Conservation (phyloP, 1,140 invertebrate species). For the Trigoniulus corallinus region DNA sequence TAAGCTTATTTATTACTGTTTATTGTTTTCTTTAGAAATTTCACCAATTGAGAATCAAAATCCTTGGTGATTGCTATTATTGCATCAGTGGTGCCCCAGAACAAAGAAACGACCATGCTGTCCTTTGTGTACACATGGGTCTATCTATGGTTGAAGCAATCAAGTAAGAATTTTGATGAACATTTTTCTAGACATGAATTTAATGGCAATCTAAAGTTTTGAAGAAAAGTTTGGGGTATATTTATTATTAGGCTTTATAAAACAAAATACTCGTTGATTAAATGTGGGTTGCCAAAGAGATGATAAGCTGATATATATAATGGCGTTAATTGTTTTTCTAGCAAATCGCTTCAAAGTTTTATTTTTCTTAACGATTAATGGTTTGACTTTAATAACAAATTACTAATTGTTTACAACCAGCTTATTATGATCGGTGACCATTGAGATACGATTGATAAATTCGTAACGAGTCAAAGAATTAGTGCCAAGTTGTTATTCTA, state of each 20-base stretch:
- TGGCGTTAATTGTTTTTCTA: too few relatives aligned
- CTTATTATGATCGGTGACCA: too few relatives aligned
- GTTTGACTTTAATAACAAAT: too few relatives aligned
- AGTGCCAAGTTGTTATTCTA: too few relatives aligned
- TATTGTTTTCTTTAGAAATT: conserved; percentile 51
- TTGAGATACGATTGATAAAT: too few relatives aligned
- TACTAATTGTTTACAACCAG: too few relatives aligned
- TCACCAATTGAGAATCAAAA: conserved; percentile 84
- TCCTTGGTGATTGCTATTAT: conserved; percentile 90
- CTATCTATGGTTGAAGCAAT: conserved; percentile 92
- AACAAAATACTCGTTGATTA: too few relatives aligned
- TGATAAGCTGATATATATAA: too few relatives aligned
- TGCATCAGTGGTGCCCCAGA: conserved; percentile 75
- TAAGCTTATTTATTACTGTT: conserved; percentile 8
- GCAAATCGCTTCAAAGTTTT: too few relatives aligned
- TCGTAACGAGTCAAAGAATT: too few relatives aligned
- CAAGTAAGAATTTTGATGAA: conserved; percentile 45
- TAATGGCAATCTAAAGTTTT: neutral
- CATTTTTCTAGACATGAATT: conserved; percentile 1
- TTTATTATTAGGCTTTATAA: neutral
- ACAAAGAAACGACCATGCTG: conserved; percentile 78
- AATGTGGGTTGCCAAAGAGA: too few relatives aligned
- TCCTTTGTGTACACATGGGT: conserved; percentile 86
- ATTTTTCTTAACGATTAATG: too few relatives aligned
- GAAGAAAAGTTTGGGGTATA: neutral